Evolutionary conservation across 2,113 vertebrate species (phyloP), one percentile per base, ranked within the genome.

Genomic region (Pelodiscus sinensis): DNA sequence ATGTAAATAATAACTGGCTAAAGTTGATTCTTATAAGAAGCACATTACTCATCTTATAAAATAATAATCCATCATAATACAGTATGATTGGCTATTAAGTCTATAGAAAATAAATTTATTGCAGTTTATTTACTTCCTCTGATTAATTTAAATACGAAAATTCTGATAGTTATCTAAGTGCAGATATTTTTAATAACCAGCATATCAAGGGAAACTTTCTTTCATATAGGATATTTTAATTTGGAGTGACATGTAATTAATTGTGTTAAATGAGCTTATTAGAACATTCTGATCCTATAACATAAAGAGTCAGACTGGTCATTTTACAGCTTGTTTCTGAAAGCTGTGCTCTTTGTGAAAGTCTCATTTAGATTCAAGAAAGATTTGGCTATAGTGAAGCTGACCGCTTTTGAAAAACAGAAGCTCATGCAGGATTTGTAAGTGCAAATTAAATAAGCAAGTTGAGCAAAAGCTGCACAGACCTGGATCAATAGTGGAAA

Each of bases 121-220:
- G 88, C 79, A 81, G 55, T 92, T 92, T 86, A 52, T 92, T 94
- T 85, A 94, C 60, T 24, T 4, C 82, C 95, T 91, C 84, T 91
- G 88, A 95, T 93, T 95, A 68, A 75, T 88, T 90, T 92, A 44
- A 62, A 94, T 81, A 51, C 95, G 82, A 91, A 25, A 58, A 85
- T 94, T 96, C 86, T 85, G 79, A 86, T 93, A 88, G 93, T 94
- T 94, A 90, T 9, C 92, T 83, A 94, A 22, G n/a, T 57, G 56
- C 13, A 54, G 65, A n/a, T 31, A 90, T 94, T 97, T 95, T 95
- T 89, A 96, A 96, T 96, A 94, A 86, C 82, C 71, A 85, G 81
- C 85, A 97, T 85, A 97, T 95, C 84, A 93, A 96, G 97, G 87
- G 77, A 92, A 93, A 90, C 86, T 97, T 94, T 79, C 78, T 96